These are phyloP conservation scores for Acromyrmex charruanus DNA, from an alignment of 1,140 invertebrate genomes.

Conservation along the genomic window DNA sequence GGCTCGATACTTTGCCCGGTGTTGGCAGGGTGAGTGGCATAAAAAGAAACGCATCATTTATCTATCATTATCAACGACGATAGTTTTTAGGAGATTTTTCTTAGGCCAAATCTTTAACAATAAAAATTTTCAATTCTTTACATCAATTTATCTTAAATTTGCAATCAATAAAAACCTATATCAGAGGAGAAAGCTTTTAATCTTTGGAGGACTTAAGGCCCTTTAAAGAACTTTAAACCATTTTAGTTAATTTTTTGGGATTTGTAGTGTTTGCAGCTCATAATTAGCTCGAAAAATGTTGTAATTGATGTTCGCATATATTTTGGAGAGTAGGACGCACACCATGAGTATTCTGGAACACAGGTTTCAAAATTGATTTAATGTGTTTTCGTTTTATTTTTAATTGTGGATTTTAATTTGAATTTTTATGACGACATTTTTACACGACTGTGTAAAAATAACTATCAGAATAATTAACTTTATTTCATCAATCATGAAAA, in stretches of 20 bases:
- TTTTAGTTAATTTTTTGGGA: too few relatives aligned
- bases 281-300: too few relatives aligned
- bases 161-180: neutral
- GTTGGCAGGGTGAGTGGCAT: constrained; percentile 85
- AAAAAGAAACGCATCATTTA: constrained; percentile 2
- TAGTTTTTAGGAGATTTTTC: neutral
- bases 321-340: too few relatives aligned
- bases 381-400: neutral
- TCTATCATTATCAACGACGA: neutral
- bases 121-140: neutral
- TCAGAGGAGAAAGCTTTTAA: neutral
- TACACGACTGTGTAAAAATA: too few relatives aligned
- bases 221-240: too few relatives aligned
- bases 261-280: too few relatives aligned
- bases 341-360: too few relatives aligned
- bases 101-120: neutral
- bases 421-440: too few relatives aligned
- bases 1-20: constrained; percentile 85
- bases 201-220: too few relatives aligned
- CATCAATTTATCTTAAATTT: neutral
- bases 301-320: too few relatives aligned
- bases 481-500: too few relatives aligned
- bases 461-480: too few relatives aligned
- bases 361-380: neutral
- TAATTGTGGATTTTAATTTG: neutral